These are phyloP conservation scores for Eupithecia inturbata DNA, from an alignment of 2,888 invertebrate species.

Conservation along the genomic window DNA sequence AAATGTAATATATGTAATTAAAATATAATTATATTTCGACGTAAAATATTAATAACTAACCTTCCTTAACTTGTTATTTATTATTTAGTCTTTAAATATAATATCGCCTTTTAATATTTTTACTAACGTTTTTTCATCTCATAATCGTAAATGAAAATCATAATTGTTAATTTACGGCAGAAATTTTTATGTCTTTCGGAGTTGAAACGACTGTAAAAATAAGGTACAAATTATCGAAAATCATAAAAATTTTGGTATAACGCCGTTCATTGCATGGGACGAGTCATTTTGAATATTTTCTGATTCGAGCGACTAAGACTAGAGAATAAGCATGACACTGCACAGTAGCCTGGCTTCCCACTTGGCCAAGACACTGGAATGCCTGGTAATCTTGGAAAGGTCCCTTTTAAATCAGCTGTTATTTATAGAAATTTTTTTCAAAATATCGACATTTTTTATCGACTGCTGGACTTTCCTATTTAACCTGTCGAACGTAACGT, in stretches of 20 bases:
- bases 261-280: slow-evolving; percentile 52
- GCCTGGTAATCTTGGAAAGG: slow-evolving; percentile 51
- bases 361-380: slow-evolving; percentile 57
- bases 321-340: slow-evolving; percentile 46
- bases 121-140: slow-evolving; percentile 44
- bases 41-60: slow-evolving; percentile 52
- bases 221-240: slow-evolving; percentile 30
- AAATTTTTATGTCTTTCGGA: slow-evolving; percentile 36
- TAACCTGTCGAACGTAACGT: slow-evolving; percentile 2
- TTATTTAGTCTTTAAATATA: slow-evolving; percentile 59
- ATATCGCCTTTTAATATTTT: slow-evolving; percentile 45
- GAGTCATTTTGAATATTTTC: slow-evolving; percentile 39
- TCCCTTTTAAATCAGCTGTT: slow-evolving; percentile 53
- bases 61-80: slow-evolving; percentile 68
- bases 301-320: slow-evolving; percentile 37
- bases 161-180: slow-evolving; percentile 23
- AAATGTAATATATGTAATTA: slow-evolving; percentile 53
- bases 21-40: slow-evolving; percentile 48
- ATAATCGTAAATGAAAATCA: slow-evolving; percentile 34
- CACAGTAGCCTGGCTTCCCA: slow-evolving; percentile 53
- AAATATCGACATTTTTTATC: slow-evolving; percentile 27
- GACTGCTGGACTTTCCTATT: slow-evolving; percentile 20
- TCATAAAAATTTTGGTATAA: slow-evolving; percentile 32
- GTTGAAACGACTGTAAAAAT: slow-evolving; percentile 33
- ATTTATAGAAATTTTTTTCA: slow-evolving; percentile 30